Base-by-base conservation (phyloP, 2,797 vertebrate genomes). In the Anguilla marmorata region DNA sequence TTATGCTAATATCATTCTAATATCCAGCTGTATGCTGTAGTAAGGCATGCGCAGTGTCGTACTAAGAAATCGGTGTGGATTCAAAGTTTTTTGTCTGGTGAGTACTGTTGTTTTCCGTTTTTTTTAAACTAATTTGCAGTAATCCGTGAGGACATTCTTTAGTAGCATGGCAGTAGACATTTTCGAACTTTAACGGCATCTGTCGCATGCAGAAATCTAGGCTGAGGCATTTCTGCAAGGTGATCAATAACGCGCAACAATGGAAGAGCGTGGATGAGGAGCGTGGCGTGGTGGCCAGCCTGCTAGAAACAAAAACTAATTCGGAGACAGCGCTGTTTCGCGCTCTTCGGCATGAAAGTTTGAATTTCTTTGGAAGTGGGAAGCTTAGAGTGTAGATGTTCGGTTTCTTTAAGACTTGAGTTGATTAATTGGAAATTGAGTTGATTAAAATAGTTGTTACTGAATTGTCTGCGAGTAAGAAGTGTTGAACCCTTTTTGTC, bases 21-120 rank as follows among this genome's bases (percentile, higher is more conserved):
- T 86, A 74, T 84, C 82, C 89, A 90, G 90, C 90, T 91, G 88
- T 89, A 90, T 89, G 88, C 80, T 69, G 87, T 89, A 91, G 90
- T 90, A 90, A 88, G 89, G 74, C 90, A 91, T 91, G 91, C 89
- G 90, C 91, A 90, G 88, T 87, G 82, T 85, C 58, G 72, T 60
- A 33, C 45, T 74, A 33, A 82, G 85, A 87, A 86, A 87, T 89
- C 86, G 86, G 87, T 41, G 80, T 89, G 90, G 89, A 89, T 89
- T 89, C 86, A 86, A 87, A 91, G 86, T 88, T 90, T 89, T 90
- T 89, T 88, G 79, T 90, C 84, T 89, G 89, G 90, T 90, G 88
- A 90, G 90, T 89, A 76, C 21, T 86, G 66, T 56, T 69, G 60
- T 87, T 87, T 87, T 63, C 74, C 6, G 14, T 16, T 54, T 37